Conservation (phyloP, 1,140 invertebrate species). For the Hesperophylax magnus region DNA sequence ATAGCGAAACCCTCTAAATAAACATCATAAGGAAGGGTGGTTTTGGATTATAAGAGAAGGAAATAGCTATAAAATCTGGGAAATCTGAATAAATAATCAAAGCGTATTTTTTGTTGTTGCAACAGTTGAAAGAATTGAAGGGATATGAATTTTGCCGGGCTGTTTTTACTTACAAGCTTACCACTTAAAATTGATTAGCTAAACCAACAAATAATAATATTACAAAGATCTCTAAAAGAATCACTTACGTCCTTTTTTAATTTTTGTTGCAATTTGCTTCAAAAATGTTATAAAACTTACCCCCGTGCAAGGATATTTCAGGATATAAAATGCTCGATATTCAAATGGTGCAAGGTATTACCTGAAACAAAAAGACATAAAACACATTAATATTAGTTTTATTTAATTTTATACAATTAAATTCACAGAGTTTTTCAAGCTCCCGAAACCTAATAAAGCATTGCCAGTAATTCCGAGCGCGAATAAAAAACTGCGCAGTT, state of each 20-base stretch:
- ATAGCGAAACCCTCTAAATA: not conserved
- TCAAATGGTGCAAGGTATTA: not conserved
- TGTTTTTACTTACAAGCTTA: too few relatives aligned
- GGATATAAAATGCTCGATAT: too few relatives aligned
- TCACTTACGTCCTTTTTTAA: too few relatives aligned
- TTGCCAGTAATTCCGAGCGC: not conserved
- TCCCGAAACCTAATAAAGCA: constrained; percentile 7
- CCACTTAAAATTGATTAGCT: too few relatives aligned
- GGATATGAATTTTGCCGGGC: not conserved
- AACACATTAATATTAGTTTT: not conserved
- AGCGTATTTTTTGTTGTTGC: not conserved
- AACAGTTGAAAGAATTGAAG: constrained; percentile 10
- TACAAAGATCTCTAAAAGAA: too few relatives aligned
- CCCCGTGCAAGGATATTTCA: too few relatives aligned
- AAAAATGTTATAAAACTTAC: too few relatives aligned
- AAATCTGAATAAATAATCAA: not conserved
- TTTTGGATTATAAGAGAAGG: constrained; percentile 7
- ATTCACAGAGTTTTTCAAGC: not conserved
- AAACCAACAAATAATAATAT: too few relatives aligned
- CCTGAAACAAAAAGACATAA: constrained; percentile 36
- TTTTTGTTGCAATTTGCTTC: too few relatives aligned
- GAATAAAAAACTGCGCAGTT: constrained; percentile 40
- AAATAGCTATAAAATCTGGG: constrained; percentile 1
- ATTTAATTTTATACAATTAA: not conserved
- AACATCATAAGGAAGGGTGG: constrained; percentile 4